Percentiles rank a stretch among this genome's conserved stretches.
Evolutionary conservation across 2,888 invertebrate species (phyloP).

Genomic region (Trichacis sp.): DNA sequence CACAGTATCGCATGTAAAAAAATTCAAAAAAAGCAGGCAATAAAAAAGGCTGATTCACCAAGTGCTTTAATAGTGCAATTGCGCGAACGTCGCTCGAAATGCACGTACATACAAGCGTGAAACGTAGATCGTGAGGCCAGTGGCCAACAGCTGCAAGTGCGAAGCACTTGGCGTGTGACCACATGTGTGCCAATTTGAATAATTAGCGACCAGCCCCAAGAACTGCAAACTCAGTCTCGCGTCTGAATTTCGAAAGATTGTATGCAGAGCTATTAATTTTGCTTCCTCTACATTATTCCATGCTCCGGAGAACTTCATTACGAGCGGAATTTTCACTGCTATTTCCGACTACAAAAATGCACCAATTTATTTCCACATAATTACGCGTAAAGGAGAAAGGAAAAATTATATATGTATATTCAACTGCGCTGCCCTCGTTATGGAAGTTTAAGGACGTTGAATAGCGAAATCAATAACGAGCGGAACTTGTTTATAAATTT

Average conservation of each 20-base stretch:
- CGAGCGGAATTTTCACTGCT: no score
- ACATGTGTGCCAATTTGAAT: conserved; percentile 41
- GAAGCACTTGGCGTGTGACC: conserved; percentile 42
- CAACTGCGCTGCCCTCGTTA: no score
- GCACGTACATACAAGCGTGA: conserved; percentile 18
- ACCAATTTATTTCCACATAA: no score
- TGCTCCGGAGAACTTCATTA: no score
- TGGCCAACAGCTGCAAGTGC: conserved; percentile 41
- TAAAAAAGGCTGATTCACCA: neutral
- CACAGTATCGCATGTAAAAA: no score
- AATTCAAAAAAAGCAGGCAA: neutral
- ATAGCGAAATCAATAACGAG: no score
- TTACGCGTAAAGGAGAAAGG: no score
- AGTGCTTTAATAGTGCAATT: no score
- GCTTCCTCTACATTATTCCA: neutral
- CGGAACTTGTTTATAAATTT: no score
- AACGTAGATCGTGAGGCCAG: conserved; percentile 36
- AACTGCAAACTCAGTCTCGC: neutral
- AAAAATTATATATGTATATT: no score
- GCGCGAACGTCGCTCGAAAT: conserved; percentile 16
- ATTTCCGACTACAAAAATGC: no score
- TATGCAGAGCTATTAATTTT: neutral
- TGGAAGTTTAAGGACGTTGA: no score
- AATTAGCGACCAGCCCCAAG: conserved; percentile 22
- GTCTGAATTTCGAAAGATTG: neutral